Percentiles rank a stretch among this genome's conserved stretches.
Evolutionary conservation across 2,113 vertebrate genomes (phyloP).

Genomic region (Emydura subglobosa): DNA sequence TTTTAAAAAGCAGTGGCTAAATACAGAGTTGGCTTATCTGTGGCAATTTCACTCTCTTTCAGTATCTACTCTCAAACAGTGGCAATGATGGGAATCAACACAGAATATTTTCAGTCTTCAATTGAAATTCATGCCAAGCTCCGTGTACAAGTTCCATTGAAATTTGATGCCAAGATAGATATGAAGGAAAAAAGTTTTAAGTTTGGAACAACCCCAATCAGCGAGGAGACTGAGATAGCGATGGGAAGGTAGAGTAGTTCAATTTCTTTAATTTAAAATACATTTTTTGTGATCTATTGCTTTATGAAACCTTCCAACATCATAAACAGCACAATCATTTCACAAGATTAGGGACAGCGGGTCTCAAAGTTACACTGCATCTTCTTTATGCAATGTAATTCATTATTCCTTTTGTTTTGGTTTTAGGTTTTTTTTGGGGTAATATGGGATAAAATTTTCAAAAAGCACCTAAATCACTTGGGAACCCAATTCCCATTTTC

Average conservation of each 20-base stretch:
- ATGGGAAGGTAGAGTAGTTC: conserved; percentile 61
- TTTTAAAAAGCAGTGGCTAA: neutral
- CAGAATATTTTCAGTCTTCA: conserved; percentile 80
- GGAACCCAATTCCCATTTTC: neutral
- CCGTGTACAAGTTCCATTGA: conserved; percentile 67
- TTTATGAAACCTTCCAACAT: neutral
- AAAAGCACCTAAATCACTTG: neutral
- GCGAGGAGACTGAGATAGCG: conserved; percentile 76
- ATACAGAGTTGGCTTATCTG: neutral
- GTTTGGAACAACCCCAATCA: conserved; percentile 78
- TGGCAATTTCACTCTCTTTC: conserved; percentile 2
- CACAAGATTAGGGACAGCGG: neutral
- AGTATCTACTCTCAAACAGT: conserved; percentile 78
- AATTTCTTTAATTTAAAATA: neutral
- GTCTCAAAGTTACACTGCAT: neutral
- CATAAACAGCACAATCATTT: neutral
- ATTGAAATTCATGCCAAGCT: conserved; percentile 77
- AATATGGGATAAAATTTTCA: neutral
- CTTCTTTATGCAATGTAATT: neutral
- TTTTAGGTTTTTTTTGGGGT: neutral
- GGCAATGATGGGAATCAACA: conserved; percentile 85
- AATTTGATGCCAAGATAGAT: conserved; percentile 78
- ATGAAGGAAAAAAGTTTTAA: conserved; percentile 79
- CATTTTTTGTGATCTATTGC: neutral
- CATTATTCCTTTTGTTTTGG: neutral